Percentiles rank a stretch among this genome's conserved stretches.
phyloP scores from a whole-genome alignment of 2,888 invertebrate genomes.

The Artemia sinica region DNA sequence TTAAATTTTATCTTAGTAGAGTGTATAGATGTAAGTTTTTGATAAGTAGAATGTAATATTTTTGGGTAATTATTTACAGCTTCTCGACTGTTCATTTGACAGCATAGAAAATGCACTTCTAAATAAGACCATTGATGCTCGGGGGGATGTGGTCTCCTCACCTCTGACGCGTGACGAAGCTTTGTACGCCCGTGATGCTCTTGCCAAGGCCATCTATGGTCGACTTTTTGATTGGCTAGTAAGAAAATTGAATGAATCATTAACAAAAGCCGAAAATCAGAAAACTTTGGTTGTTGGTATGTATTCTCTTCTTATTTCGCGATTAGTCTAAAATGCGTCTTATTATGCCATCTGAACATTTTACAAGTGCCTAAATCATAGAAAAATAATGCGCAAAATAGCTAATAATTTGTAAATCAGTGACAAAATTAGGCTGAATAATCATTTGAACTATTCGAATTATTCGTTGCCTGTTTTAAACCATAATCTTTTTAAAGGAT shows the following conservation, averaged over 20 bases:
- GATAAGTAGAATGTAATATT: no score
- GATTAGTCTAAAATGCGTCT: background rate
- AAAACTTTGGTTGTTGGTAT: conserved; percentile 3
- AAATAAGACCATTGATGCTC: conserved; percentile 68
- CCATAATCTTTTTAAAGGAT: no score
- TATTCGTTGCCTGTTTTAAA: no score
- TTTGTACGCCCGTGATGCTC: conserved; percentile 68
- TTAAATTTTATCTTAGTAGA: no score
- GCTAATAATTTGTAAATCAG: no score
- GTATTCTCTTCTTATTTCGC: background rate
- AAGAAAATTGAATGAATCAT: conserved; percentile 52
- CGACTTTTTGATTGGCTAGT: conserved; percentile 81
- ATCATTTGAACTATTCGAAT: no score
- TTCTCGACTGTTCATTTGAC: conserved; percentile 50
- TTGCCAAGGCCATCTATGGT: conserved; percentile 79
- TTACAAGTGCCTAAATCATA: no score
- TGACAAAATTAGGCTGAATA: no score
- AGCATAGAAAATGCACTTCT: conserved; percentile 54
- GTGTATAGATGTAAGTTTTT: no score
- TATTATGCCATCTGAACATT: background rate
- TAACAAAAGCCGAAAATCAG: conserved; percentile 32
- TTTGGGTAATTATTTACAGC: conserved; percentile 34
- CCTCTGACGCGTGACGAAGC: conserved; percentile 63
- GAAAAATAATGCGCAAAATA: no score
- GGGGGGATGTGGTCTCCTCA: conserved; percentile 60